Evolutionary conservation across 2,797 vertebrate species (phyloP), one percentile per base, ranked within the genome.

Genomic region (Garrulus glandarius): DNA sequence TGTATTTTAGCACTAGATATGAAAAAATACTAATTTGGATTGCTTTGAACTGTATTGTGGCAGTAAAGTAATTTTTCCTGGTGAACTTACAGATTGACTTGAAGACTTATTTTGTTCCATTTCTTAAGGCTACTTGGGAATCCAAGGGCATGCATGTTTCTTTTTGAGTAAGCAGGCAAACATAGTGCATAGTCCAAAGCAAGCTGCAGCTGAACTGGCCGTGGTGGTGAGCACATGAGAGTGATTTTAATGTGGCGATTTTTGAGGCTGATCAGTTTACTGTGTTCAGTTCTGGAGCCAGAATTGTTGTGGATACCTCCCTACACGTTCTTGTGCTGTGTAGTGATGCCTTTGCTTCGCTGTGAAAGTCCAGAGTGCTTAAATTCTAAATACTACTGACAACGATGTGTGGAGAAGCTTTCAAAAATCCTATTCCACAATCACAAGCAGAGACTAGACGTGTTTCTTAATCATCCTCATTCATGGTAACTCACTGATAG

Each of bases 171-270:
- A 68, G 34, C 14, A 67, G 36, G 32, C 14, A 67, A 39, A 34
- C 9, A 4, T 1, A 37, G 53, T 14, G 4, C 34, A 20, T 6
- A 13, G 49, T 56, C 29, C 20, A 0, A 0, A 84, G 87, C 30
- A 21, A 69, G 52, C 34, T 80, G 47, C 56, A 20, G 53, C 41
- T 75, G 69, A 84, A 12, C 27, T 18, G 32, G 7, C 4, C 41
- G 27, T n/a, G 57, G 7, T 68, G 46, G 21, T 53, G 11, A 36
- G 34, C 41, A 59, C 24, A 13, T 7, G 19, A 11, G 20, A 47
- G 23, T 41, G 13, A 19, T 74, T 84, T 52, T 52, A 83, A 43
- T 29, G 49, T 41, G 50, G 4, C 0, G 1, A 3, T 23, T 47
- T 80, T 64, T 53, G 30, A 37, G 22, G 26, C 43, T 50, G 8